phyloP scores from a whole-genome alignment of 1,140 invertebrate species.

The Drosophila erecta region DNA sequence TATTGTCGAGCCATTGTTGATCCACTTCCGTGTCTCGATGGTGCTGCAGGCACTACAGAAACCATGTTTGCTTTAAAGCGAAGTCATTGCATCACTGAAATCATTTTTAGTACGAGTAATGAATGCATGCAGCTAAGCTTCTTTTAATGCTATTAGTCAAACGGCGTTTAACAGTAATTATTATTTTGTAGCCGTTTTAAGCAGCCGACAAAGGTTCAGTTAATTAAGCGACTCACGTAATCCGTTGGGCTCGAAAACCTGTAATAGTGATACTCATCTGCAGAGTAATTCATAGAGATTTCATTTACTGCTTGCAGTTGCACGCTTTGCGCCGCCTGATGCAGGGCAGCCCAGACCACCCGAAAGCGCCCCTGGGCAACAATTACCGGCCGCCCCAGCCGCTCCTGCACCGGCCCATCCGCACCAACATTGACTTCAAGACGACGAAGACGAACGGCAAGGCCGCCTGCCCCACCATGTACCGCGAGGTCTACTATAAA shows the following conservation, averaged over 20 bases:
- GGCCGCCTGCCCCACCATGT: conserved; percentile 94
- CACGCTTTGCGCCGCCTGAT: conserved; percentile 92
- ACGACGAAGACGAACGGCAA: conserved; percentile 90
- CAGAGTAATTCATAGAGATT: not conserved
- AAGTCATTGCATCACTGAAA: not conserved
- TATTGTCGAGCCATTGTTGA: conserved; percentile 29
- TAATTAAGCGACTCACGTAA: no score
- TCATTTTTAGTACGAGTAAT: no score
- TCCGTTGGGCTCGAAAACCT: no score
- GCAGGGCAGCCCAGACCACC: conserved; percentile 93
- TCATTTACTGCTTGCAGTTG: conserved; percentile 87
- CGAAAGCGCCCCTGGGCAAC: conserved; percentile 95
- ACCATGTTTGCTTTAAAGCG: not conserved
- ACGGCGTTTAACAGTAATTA: not conserved
- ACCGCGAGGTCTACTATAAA: conserved; percentile 94
- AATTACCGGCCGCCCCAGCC: conserved; percentile 96
- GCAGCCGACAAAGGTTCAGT: no score
- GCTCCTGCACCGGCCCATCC: conserved; percentile 94
- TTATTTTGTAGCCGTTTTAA: no score
- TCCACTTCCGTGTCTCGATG: conserved; percentile 39
- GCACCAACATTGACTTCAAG: conserved; percentile 98
- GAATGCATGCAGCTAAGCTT: not conserved
- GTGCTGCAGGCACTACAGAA: not conserved
- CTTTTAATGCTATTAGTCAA: not conserved
- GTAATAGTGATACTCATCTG: no score